Base-by-base conservation (phyloP, 2,888 invertebrate genomes). In the Unio pictorum region DNA sequence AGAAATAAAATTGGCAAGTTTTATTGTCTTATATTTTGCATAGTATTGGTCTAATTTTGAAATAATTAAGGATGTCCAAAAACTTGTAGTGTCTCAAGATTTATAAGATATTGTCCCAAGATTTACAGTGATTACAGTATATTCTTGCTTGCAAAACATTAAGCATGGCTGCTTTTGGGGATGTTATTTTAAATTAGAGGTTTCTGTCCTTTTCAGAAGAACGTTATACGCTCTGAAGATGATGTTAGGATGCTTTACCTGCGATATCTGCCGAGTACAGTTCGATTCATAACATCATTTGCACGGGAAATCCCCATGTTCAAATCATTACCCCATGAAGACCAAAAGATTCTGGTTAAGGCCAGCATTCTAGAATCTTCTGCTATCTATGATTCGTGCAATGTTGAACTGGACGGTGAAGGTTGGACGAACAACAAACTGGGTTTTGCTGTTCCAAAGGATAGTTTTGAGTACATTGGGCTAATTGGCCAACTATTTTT, bases 241-340 rank as follows among this genome's bases (percentile, higher is more conserved):
- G 80, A 83, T 30, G 72, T 77, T 1, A 76, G 79, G 57, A 75
- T 69, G 26, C 69, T 85, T 55, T 86, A 83, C 76, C 81, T 83
- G 60, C 77, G 80, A 4, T 84, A 84, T 69, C 71, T 87, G 34
- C 84, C 86, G 0, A 80, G 81, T 34, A 82, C 83, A 55, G 85
- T 86, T 60, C 74, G 78, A 8, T 84, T 82, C 69, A 83, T 86
- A 56, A 84, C 86, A 4, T 81, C 81, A 23, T 84, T 86, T 69
- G 85, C 85, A 55, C 80, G 80, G 67, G 83, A 84, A 63, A 84
- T 86, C 61, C 86, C 86, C 7, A 81, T 85, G 68, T 86, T 86
- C 66, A 80, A 81, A 54, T 76, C 82, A 55, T 73, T 87, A 57
- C 72, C 77, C n/a, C 73, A 79, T 45, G 74, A 73, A 5, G 85